A percentile compares a stretch with the other conserved stretches of the same genome.
These are phyloP conservation scores for Apodemia hepburni DNA, from an alignment of 2,888 invertebrate species.

Conservation along the genomic window DNA sequence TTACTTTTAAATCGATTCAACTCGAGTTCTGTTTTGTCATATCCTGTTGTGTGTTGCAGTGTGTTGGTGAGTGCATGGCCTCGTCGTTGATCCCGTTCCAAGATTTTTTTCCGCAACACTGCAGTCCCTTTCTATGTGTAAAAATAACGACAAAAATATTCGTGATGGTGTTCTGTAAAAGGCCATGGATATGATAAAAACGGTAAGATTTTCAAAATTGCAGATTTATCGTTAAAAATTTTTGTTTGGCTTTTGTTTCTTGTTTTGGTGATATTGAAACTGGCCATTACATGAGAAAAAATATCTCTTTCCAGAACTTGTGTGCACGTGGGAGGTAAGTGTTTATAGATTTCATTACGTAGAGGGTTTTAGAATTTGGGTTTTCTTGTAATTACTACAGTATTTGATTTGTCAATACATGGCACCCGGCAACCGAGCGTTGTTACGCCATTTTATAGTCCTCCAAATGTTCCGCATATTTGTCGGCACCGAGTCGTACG, in stretches of 20 bases:
- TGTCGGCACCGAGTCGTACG: slow-evolving; percentile 59
- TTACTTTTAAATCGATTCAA: slow-evolving; percentile 42
- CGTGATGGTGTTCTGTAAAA: slow-evolving; percentile 78
- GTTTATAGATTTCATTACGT: slow-evolving; percentile 59
- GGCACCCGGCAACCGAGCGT: slow-evolving; percentile 78
- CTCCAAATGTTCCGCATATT: slow-evolving; percentile 74
- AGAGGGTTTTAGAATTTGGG: slow-evolving; percentile 59
- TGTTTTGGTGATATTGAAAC: slow-evolving; percentile 79
- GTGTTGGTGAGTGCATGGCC: slow-evolving; percentile 69
- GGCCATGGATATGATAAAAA: slow-evolving; percentile 82
- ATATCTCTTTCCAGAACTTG: slow-evolving; percentile 79
- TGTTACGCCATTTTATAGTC: slow-evolving; percentile 80
- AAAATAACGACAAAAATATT: slow-evolving; percentile 61
- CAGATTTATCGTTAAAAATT: slow-evolving; percentile 50
- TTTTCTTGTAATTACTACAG: slow-evolving; percentile 52
- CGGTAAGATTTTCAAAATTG: slow-evolving; percentile 66
- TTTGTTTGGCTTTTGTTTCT: slow-evolving; percentile 80
- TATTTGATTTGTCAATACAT: slow-evolving; percentile 76
- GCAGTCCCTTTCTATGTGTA: slow-evolving; percentile 56
- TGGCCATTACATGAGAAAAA: slow-evolving; percentile 80
- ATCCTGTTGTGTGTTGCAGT: slow-evolving; percentile 71
- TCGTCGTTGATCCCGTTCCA: slow-evolving; percentile 68
- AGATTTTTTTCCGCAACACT: slow-evolving; percentile 56
- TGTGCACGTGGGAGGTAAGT: slow-evolving; percentile 79
- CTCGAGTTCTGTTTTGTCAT: slow-evolving; percentile 73